Evolutionary conservation across 2,797 vertebrate genomes (phyloP), one percentile per base, ranked within the genome.

Genomic region (Ctenochaetus hawaiiensis): DNA sequence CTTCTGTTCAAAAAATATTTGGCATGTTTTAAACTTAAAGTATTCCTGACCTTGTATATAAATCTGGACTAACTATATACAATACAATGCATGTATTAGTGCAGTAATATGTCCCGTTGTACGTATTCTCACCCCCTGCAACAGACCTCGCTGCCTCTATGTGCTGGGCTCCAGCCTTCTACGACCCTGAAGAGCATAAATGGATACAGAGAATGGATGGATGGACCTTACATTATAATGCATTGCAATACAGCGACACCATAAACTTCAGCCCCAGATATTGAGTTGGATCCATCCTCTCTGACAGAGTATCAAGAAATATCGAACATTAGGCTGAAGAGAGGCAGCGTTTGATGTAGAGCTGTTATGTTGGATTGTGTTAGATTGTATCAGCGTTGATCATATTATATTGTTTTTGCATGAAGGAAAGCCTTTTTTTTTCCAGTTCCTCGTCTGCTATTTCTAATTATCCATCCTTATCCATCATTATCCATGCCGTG

Each of bases 251-350:
- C 56, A 75, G 58, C 61, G 51, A n/a, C 17, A n/a, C 49, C 48
- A 63, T 71, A 62, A 71, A 72, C 39, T 4, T 58, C 51, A 56
- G 53, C 43, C 41, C 48, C 18, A 8, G 18, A 70, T 71, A 78
- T 69, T 47, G 51, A 47, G 44, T 23, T 53, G 68, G 62, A 72
- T 78, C 65, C 64, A 68, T 77, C 47, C 23, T 73, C 39, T 39
- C 41, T 74, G 70, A 59, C 79, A 68, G 63, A 56, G 43, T 43
- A 61, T 78, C 22, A 18, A 75, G 53, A 69, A 23, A 69, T 60
- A 72, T 72, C 2, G 4, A 59, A 58, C 67, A 64, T 47, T 49
- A 43, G 12, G 17, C 69, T 47, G 48, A 51, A 70, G 20, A 49
- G 5, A 58, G 45, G 44, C 71, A 22, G 26, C 14, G 4, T 52